Conservation (phyloP, 2,888 invertebrate genomes). For the Nymphalis c-album region DNA sequence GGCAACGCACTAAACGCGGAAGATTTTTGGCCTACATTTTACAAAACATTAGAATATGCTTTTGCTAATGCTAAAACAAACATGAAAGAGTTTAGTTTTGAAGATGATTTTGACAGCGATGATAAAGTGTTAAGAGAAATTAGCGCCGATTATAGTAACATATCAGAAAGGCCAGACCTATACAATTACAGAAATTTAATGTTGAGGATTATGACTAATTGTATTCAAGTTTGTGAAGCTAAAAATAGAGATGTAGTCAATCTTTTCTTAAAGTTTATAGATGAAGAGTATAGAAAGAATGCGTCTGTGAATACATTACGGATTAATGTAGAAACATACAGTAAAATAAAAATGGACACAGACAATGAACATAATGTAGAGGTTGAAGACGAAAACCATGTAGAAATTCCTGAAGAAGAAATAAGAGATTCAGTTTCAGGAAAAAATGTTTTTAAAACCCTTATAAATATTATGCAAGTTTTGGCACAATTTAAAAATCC, state of each 20-base stretch:
- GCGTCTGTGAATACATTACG: conserved; percentile 63
- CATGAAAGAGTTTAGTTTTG: conserved; percentile 58
- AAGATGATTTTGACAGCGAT: conserved; percentile 60
- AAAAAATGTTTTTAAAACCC: conserved; percentile 73
- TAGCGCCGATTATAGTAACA: conserved; percentile 65
- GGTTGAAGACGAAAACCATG: conserved; percentile 59
- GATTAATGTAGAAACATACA: conserved; percentile 83
- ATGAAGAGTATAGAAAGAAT: conserved; percentile 79
- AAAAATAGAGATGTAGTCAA: conserved; percentile 90
- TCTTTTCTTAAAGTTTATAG: conserved; percentile 90
- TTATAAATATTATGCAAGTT: conserved; percentile 87
- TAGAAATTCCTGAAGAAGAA: conserved; percentile 53
- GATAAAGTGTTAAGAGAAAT: conserved; percentile 58
- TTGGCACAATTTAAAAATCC: conserved; percentile 91
- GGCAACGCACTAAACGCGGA: conserved; percentile 82
- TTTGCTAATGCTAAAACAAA: conserved; percentile 71
- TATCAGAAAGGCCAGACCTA: conserved; percentile 84
- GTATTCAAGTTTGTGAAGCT: conserved; percentile 88
- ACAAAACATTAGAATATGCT: conserved; percentile 80
- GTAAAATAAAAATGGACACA: conserved; percentile 63
- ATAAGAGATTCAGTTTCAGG: conserved; percentile 62
- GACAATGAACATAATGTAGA: conserved; percentile 58
- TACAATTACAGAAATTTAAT: conserved; percentile 89
- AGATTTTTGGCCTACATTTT: conserved; percentile 88
- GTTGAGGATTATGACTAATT: conserved; percentile 89